Evolutionary conservation across 2,797 vertebrate genomes (phyloP).

Genomic region (Sphenodon punctatus): DNA sequence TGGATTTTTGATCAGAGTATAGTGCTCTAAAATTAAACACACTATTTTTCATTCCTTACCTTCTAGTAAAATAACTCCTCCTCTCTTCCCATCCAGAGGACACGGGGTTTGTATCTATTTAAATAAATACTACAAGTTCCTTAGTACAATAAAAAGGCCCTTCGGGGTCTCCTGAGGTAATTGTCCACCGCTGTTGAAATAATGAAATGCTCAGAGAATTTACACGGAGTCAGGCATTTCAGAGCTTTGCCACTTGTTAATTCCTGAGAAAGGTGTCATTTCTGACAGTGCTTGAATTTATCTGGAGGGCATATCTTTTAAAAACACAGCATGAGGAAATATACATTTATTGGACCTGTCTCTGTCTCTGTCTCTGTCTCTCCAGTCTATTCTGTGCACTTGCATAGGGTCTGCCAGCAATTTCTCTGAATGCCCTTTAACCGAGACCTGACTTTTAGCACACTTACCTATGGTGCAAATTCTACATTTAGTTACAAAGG

Average conservation of each 20-base stretch:
- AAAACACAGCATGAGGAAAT: conserved; percentile 10
- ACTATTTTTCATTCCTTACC: conserved; percentile 9
- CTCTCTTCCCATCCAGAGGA: not conserved
- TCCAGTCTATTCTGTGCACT: fast-evolving
- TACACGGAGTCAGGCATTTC: conserved; percentile 21
- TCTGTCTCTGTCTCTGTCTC: not conserved
- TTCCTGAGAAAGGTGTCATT: conserved; percentile 15
- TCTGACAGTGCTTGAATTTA: conserved; percentile 39
- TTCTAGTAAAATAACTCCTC: conserved; percentile 26
- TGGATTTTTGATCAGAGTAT: conserved; percentile 29
- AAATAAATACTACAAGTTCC: conserved; percentile 31
- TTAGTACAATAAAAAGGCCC: conserved; percentile 35
- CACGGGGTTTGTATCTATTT: conserved; percentile 1
- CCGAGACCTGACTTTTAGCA: not conserved
- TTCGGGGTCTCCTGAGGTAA: conserved; percentile 15
- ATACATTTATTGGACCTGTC: not conserved
- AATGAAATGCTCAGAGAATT: conserved; percentile 37
- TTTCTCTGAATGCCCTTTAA: fast-evolving
- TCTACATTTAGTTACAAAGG: not conserved
- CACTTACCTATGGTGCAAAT: not conserved
- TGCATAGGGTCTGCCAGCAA: not conserved
- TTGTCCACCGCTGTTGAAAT: not conserved
- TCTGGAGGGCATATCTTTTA: conserved; percentile 37
- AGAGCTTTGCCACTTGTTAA: conserved; percentile 26
- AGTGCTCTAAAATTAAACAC: conserved; percentile 46